Base-by-base conservation (phyloP, 2,797 vertebrate species). In the Cyprinella venusta region DNA sequence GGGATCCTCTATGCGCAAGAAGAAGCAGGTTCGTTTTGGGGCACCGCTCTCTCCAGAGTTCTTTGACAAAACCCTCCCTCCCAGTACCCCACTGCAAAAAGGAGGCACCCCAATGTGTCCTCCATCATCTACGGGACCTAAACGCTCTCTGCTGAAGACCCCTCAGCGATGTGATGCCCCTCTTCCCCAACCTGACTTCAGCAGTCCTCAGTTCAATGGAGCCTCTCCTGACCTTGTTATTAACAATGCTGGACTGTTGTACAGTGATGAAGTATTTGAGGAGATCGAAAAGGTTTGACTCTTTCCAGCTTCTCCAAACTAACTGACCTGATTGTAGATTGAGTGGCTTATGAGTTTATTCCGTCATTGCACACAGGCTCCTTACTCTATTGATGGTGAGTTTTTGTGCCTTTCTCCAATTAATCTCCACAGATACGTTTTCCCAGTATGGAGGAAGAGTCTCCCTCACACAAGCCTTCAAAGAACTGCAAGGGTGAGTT, bases 31-130 rank as follows among this genome's bases (percentile, higher is more conserved):
- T 56, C 93, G n/a, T 45, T 95, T 95, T 2, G 94, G 95, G 12
- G 89, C 67, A 7, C 91, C 90, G 0, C 94, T 96, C 6, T 92
- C 92, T 36, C 95, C 95, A 0, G 94, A 96, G 90, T 86, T 94
- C 30, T 96, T 95, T 15, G 94, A 95, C 89, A 94, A 90, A 90
- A 84, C 86, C 74, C 89, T 95, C 15, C 94, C 94, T n/a, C 93
- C 95, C 38, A 94, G 92, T 88, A 95, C 95, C 8, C 95, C 95
- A 0, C 86, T 96, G 33, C 90, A 92, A 89, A 95, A 91, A 83
- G 95, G 95, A 6, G 91, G 65, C 64, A 94, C 93, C 0, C 95
- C 94, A 0, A 86, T 80, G 13, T 85, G 84, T 19, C 77, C 75
- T 0, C 78, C 86, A 3, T 92, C 92, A 13, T 89, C 89, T 10